Conservation (phyloP, 1,140 invertebrate genomes). For the Phocides pigmalion region DNA sequence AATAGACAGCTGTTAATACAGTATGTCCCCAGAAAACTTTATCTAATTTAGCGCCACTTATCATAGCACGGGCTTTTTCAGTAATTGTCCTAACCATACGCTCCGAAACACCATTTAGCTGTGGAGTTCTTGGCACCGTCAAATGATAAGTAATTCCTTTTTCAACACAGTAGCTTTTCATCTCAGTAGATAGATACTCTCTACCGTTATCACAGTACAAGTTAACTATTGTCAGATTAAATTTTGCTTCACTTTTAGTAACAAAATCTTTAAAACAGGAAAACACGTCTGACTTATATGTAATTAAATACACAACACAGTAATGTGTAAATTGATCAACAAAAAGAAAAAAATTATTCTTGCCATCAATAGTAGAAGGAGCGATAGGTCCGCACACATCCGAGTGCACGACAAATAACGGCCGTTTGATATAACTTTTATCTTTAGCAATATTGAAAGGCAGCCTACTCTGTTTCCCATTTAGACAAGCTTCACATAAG, state of each 20-base stretch:
- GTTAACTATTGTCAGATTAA: slow-evolving; percentile 63
- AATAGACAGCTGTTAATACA: slow-evolving; percentile 65
- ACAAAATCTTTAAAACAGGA: slow-evolving; percentile 61
- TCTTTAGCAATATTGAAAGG: slow-evolving; percentile 63
- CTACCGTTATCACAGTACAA: slow-evolving; percentile 73
- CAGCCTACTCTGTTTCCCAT: slow-evolving; percentile 71
- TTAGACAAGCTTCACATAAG: slow-evolving; percentile 77
- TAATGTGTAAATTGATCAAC: slow-evolving; percentile 67
- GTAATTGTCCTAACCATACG: slow-evolving; percentile 75
- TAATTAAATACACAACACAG: slow-evolving; percentile 56
- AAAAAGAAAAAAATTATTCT: slow-evolving; percentile 64
- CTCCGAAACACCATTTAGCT: slow-evolving; percentile 83
- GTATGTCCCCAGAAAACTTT: slow-evolving; percentile 68
- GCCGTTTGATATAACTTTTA: slow-evolving; percentile 61
- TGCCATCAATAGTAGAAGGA: slow-evolving; percentile 53
- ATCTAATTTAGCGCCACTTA: slow-evolving; percentile 51
- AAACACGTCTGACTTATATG: slow-evolving; percentile 64
- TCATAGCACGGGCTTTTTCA: slow-evolving; percentile 70
- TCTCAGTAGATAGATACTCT: slow-evolving; percentile 70
- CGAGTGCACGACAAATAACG: slow-evolving; percentile 68
- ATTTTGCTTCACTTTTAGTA: slow-evolving; percentile 59
- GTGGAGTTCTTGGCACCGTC: slow-evolving; percentile 75
- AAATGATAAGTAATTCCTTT: slow-evolving; percentile 79
- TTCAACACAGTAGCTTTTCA: slow-evolving; percentile 65
- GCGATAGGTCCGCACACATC: slow-evolving; percentile 78